A percentile compares a stretch with the other conserved stretches of the same genome.
Conservation (phyloP, 2,113 vertebrate genomes). For the Gymnorhina tibicen region DNA sequence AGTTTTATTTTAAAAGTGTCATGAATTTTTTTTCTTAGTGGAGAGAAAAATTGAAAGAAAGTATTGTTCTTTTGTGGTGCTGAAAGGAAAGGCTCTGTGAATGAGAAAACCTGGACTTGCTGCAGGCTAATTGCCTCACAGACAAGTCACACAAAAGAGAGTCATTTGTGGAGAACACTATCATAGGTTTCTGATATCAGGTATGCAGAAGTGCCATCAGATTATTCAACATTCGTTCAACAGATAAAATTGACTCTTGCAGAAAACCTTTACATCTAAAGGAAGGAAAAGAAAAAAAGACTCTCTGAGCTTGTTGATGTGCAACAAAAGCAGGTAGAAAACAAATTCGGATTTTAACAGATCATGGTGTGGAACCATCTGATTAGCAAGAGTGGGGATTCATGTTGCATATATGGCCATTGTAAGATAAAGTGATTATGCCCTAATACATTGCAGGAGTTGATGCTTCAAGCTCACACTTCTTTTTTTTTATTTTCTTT, state of each 20-base stretch:
- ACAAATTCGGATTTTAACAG: background rate
- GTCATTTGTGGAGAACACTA: background rate
- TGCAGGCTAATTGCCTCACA: background rate
- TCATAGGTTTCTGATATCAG: background rate
- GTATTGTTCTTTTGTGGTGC: background rate
- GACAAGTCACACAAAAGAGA: background rate
- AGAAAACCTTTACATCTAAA: background rate
- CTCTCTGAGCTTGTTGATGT: background rate
- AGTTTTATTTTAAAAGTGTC: background rate
- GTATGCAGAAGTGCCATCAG: background rate
- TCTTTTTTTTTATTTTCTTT: background rate
- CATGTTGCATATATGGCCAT: background rate
- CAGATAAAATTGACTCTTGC: slow-evolving; percentile 6
- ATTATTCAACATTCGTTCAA: background rate
- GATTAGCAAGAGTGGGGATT: background rate
- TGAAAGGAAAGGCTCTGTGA: background rate
- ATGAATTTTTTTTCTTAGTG: background rate
- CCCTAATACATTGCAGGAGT: background rate
- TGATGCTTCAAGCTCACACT: background rate
- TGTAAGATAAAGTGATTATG: background rate
- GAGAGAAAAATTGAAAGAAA: background rate
- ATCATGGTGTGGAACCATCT: background rate
- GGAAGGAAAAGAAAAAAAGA: background rate
- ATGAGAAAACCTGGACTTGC: background rate
- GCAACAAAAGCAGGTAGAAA: background rate